A percentile compares a stretch with the other conserved stretches of the same genome.
Conservation (phyloP, 2,888 invertebrate species). For the Nipponacmea schrenckii region DNA sequence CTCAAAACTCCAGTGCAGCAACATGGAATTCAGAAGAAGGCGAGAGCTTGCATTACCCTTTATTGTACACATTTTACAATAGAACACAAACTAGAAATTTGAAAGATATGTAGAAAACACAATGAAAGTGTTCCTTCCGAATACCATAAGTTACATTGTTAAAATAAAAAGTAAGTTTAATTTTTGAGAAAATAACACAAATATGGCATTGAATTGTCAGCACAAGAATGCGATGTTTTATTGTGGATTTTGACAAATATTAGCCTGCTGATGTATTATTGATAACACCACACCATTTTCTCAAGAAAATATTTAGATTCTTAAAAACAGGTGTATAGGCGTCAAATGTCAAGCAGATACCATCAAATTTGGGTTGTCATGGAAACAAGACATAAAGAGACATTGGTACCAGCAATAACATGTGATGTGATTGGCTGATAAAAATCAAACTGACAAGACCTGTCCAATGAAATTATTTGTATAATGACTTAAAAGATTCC, state of each 20-base stretch:
- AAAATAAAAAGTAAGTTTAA: no score
- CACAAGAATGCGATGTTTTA: no score
- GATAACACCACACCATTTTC: neutral
- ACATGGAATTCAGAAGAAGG: no score
- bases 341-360: neutral
- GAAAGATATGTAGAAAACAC: no score
- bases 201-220: no score
- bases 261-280: neutral
- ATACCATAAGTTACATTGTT: no score
- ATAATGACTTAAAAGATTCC: neutral
- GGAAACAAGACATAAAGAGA: conserved; percentile 7
- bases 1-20: no score
- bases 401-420: neutral
- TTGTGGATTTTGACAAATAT: neutral
- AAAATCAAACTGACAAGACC: neutral
- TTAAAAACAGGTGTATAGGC: neutral
- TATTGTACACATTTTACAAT: no score
- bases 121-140: no score
- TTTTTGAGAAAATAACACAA: no score
- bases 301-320: neutral
- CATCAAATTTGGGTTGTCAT: conserved; percentile 1
- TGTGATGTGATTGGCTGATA: conserved; percentile 3
- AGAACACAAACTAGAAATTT: no score
- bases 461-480: neutral
- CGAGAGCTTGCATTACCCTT: no score